These are phyloP conservation scores for Microplitis mediator DNA, from an alignment of 1,140 invertebrate genomes.

Conservation along the genomic window DNA sequence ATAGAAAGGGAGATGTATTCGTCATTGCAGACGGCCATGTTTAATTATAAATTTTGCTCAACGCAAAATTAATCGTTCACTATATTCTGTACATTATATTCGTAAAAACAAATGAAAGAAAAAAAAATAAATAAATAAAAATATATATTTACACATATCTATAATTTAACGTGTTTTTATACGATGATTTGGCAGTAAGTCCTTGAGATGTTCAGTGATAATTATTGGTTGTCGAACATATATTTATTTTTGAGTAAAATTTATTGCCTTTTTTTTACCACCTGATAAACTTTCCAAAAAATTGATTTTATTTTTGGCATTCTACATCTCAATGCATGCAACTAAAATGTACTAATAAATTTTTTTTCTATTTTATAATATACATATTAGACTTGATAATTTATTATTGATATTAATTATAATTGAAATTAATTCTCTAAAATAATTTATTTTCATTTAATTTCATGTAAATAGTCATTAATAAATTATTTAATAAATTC, in stretches of 20 bases:
- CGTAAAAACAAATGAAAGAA: neutral
- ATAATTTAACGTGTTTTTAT: neutral
- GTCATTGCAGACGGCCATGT: neutral
- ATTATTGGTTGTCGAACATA: neutral
- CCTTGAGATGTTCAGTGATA: neutral
- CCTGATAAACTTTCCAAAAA: too few species aligned
- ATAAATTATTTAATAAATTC: too few species aligned
- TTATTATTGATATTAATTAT: too few species aligned
- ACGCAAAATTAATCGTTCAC: neutral
- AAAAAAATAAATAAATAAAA: neutral
- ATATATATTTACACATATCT: neutral
- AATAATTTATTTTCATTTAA: too few species aligned
- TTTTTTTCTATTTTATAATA: too few species aligned
- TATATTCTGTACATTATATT: neutral
- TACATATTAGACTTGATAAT: too few species aligned
- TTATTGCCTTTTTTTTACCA: too few species aligned
- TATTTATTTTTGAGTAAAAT: neutral
- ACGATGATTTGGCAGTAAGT: neutral
- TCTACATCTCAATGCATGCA: too few species aligned
- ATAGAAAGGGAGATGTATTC: neutral
- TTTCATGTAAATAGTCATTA: too few species aligned
- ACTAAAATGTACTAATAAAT: too few species aligned
- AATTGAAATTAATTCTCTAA: too few species aligned
- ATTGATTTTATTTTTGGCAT: too few species aligned
- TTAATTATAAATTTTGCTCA: constrained; percentile 10